These are phyloP conservation scores for Aculops lycopersici DNA, from an alignment of 1,140 invertebrate genomes.

Conservation along the genomic window DNA sequence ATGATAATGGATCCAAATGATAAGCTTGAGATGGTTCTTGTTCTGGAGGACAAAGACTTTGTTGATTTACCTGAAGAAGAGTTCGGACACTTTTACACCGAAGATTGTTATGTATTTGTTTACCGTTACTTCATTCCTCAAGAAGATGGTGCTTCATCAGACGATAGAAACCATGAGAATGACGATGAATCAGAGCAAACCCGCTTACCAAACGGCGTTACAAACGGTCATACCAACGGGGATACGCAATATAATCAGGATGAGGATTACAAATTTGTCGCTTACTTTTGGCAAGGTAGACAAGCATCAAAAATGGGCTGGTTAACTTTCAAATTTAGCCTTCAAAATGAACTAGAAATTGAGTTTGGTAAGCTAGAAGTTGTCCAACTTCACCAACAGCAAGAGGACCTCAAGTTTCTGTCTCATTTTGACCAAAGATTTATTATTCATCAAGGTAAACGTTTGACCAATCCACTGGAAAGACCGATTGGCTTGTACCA, in stretches of 20 bases:
- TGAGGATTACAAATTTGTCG: conserved; percentile 74
- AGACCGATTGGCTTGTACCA: conserved; percentile 58
- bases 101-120: conserved; percentile 89
- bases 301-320: conserved; percentile 95
- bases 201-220: background rate
- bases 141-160: conserved; percentile 20
- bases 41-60: conserved; percentile 89
- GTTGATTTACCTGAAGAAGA: conserved; percentile 76
- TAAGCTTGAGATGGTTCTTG: conserved; percentile 85
- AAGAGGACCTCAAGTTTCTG: conserved; percentile 94
- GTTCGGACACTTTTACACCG: conserved; percentile 48
- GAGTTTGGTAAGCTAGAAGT: conserved; percentile 82
- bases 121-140: conserved; percentile 66
- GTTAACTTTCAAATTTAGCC: conserved; percentile 88
- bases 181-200: conserved; percentile 18
- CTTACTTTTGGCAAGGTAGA: conserved; percentile 97
- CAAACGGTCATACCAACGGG: background rate
- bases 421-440: conserved; percentile 87
- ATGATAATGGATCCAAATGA: conserved; percentile 75
- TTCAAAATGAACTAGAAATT: conserved; percentile 88
- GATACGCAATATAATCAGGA: conserved; percentile 17
- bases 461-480: conserved; percentile 16
- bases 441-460: conserved; percentile 62
- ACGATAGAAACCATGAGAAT: conserved; percentile 9
- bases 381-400: conserved; percentile 77